A percentile compares a stretch with the other conserved stretches of the same genome.
These are phyloP conservation scores for Lathamus discolor DNA, from an alignment of 2,113 vertebrate genomes.

Conservation along the genomic window DNA sequence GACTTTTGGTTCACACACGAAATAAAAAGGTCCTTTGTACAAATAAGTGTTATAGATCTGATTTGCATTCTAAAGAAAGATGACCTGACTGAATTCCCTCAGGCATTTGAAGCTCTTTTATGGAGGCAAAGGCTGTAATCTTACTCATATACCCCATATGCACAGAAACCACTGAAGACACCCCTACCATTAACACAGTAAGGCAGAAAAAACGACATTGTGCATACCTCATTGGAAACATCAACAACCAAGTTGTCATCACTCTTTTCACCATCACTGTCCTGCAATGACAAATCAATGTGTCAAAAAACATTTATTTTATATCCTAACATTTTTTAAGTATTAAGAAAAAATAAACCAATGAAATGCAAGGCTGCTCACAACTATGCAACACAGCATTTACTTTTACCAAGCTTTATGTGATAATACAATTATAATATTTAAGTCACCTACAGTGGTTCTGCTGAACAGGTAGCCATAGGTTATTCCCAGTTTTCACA, in stretches of 20 bases:
- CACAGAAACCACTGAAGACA: neutral
- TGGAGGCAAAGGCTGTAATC: neutral
- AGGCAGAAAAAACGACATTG: neutral
- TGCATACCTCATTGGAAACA: slow-evolving; percentile 86
- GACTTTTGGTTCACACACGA: neutral
- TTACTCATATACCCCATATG: neutral
- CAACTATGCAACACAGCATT: neutral
- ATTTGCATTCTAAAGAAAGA: neutral
- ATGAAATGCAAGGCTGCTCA: neutral
- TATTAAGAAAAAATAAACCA: neutral
- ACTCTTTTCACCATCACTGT: slow-evolving; percentile 86
- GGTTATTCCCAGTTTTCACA: neutral
- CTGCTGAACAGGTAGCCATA: neutral
- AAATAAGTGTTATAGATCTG: neutral
- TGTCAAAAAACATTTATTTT: neutral
- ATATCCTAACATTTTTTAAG: neutral
- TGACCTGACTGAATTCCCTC: neutral
- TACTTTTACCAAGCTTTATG: neutral
- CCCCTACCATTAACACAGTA: neutral
- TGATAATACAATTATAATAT: neutral
- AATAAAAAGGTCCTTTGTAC: neutral
- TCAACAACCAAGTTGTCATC: slow-evolving; percentile 88
- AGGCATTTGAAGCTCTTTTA: neutral
- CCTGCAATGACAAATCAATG: slow-evolving; percentile 70
- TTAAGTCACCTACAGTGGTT: neutral